Base-by-base conservation (phyloP, 2,797 vertebrate genomes). In the Mareca penelope region DNA sequence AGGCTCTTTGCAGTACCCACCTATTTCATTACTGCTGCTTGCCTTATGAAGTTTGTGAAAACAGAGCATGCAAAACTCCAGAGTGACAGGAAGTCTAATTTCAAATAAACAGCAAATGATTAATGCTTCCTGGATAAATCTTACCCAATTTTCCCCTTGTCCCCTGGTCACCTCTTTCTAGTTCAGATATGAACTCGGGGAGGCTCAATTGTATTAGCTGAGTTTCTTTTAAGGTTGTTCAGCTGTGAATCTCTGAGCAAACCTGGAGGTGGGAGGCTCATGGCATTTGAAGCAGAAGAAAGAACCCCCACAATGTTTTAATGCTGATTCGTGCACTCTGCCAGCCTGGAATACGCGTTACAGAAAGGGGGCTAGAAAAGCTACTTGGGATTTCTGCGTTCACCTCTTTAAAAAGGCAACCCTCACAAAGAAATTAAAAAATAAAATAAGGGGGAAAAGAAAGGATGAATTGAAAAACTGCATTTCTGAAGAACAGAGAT, bases 191-290 rank as follows among this genome's bases (percentile, higher is more conserved):
- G 55, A 83, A 77, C 33, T 69, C 15, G 6, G 44, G 61, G n/a
- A 70, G n/a, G 22, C 21, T 95, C 12, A 2, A 44, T 59, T 78
- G 19, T 76, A 91, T 79, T 69, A 88, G 73, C 21, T 75, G 26
- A 76, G 15, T 73, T 90, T 91, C 12, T 57, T 91, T 88, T 55
- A 26, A 76, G 56, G 13, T 78, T 80, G 26, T 78, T 86, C 80
- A 91, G 63, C 79, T 70, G 12, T 42, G 48, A 90, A 57, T 65
- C 55, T 81, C 64, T 64, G 37, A 75, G 64, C 39, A 80, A 82
- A 95, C 87, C 40, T 93, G 78, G 72, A 90, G 50, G 85, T 88
- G 57, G 76, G 67, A 91, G 22, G 29, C 91, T 86, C 69, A 10
- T 28, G 59, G 70, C 70, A 48, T 80, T 48, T 86, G 40, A 80